Percentiles rank a stretch among this genome's conserved stretches.
These are phyloP conservation scores for Panopea generosa DNA, from an alignment of 2,888 invertebrate genomes.

Conservation along the genomic window DNA sequence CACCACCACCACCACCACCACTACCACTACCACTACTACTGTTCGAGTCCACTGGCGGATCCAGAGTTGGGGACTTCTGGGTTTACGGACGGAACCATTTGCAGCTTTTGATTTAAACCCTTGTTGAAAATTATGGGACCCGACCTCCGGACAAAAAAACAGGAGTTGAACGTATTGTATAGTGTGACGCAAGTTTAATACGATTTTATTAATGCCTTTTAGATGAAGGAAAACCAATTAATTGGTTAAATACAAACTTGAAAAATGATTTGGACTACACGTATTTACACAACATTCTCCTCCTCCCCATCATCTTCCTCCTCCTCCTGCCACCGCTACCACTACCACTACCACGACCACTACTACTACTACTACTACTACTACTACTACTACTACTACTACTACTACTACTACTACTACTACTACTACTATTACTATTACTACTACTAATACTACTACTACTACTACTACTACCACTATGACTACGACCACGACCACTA, in stretches of 20 bases:
- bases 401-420: background rate
- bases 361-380: conserved; percentile 8
- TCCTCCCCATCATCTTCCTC: background rate
- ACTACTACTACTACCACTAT: background rate
- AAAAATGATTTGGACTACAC: too few species aligned
- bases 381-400: conserved; percentile 1
- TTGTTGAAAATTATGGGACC: too few species aligned
- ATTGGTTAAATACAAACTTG: too few species aligned
- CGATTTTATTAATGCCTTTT: too few species aligned
- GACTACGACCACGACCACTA: conserved; percentile 2
- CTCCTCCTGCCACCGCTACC: background rate
- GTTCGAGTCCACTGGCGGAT: too few species aligned
- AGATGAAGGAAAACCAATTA: too few species aligned
- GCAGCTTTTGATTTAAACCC: too few species aligned
- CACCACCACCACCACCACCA: background rate
- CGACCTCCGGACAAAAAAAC: too few species aligned
- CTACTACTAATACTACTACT: background rate
- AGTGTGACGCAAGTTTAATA: too few species aligned
- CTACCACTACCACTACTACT: conserved; percentile 1
- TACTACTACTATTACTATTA: background rate
- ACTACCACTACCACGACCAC: conserved; percentile 4
- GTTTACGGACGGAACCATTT: too few species aligned
- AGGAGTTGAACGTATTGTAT: too few species aligned
- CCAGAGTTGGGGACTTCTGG: too few species aligned
- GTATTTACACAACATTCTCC: background rate